These are phyloP conservation scores for Mythimna lalbum DNA, from an alignment of 2,888 invertebrate genomes.

Conservation along the genomic window DNA sequence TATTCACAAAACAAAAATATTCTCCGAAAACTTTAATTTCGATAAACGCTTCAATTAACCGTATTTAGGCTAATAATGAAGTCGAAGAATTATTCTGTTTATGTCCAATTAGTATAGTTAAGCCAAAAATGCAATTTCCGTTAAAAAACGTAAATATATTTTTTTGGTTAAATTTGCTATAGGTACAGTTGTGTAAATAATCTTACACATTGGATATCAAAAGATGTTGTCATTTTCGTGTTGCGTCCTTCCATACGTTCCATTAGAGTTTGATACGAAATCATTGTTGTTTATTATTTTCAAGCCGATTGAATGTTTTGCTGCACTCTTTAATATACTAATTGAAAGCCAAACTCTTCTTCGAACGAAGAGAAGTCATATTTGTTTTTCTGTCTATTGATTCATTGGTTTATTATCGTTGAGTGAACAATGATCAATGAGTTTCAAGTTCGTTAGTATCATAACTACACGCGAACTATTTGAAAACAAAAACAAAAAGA, in stretches of 20 bases:
- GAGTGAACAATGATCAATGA: constrained; percentile 73
- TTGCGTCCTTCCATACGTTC: constrained; percentile 45
- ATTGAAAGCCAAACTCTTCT: constrained; percentile 7
- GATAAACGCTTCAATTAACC: constrained; percentile 9
- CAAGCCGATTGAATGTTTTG: neutral
- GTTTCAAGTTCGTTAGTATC: constrained; percentile 63
- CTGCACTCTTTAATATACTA: neutral
- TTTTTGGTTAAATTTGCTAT: constrained; percentile 25
- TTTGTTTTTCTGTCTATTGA: constrained; percentile 66
- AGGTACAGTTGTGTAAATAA: constrained; percentile 62
- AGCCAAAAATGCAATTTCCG: constrained; percentile 1
- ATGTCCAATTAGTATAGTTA: constrained; percentile 21
- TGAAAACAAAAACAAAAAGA: constrained; percentile 72
- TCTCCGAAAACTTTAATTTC: constrained; percentile 5
- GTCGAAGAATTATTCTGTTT: constrained; percentile 12
- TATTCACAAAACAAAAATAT: constrained; percentile 5
- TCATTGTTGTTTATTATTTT: constrained; percentile 13
- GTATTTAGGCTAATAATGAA: constrained; percentile 9
- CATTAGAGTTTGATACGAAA: constrained; percentile 28
- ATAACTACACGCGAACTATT: constrained; percentile 67
- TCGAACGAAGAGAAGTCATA: constrained; percentile 34
- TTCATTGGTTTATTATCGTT: constrained; percentile 67
- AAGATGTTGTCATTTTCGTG: constrained; percentile 64
- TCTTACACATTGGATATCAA: constrained; percentile 35
- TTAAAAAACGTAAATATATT: constrained; percentile 27